A percentile compares a stretch with the other conserved stretches of the same genome.
phyloP scores from a whole-genome alignment of 2,888 invertebrate genomes.

The Acleris holmiana region DNA sequence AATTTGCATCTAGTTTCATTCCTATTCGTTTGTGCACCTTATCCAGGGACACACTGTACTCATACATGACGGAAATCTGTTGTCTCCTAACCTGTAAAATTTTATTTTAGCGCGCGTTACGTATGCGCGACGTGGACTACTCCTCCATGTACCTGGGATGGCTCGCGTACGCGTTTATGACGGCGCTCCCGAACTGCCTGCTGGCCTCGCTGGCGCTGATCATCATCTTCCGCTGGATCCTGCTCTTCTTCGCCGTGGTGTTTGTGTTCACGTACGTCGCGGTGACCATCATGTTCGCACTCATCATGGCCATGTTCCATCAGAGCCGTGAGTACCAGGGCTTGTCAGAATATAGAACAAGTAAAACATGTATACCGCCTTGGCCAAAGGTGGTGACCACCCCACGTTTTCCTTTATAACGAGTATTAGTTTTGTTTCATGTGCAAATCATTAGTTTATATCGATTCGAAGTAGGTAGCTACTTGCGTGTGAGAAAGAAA shows the following conservation, averaged over 20 bases:
- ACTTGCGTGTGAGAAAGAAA: no score
- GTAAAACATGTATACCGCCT: no score
- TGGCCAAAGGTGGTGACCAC: no score
- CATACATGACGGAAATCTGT: no score
- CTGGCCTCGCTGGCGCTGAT: constrained; percentile 63
- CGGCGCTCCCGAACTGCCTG: constrained; percentile 62
- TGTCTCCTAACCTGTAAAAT: neutral
- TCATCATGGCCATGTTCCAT: constrained; percentile 74
- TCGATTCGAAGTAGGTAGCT: no score
- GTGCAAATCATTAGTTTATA: no score
- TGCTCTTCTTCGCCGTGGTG: constrained; percentile 59
- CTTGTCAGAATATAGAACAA: no score
- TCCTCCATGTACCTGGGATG: constrained; percentile 66
- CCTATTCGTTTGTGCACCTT: no score
- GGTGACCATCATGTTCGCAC: constrained; percentile 65
- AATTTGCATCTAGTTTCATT: no score
- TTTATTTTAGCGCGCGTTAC: constrained; percentile 59
- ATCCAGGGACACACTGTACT: no score
- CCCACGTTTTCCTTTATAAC: no score
- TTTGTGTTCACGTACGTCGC: constrained; percentile 61
- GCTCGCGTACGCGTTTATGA: constrained; percentile 63
- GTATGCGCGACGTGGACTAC: constrained; percentile 64
- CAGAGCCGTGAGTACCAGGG: constrained; percentile 53
- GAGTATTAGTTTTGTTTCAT: no score
- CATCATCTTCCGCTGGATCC: constrained; percentile 74